Evolutionary conservation across 2,888 invertebrate species (phyloP).

Genomic region (Hypselothyrea guttata): DNA sequence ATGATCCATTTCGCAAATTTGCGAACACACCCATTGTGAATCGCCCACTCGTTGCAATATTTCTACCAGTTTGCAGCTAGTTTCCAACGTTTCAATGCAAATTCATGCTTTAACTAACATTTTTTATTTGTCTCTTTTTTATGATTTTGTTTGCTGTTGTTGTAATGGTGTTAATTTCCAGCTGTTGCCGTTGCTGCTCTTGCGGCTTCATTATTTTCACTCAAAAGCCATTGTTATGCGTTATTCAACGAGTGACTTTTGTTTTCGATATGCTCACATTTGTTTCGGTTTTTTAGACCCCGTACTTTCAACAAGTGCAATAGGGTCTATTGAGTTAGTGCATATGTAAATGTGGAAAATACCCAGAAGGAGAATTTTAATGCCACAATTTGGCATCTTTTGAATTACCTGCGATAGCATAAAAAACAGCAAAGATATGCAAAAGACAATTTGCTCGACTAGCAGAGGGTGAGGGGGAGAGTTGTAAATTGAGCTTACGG

Average conservation of each 20-base stretch:
- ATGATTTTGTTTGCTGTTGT: conserved; percentile 4
- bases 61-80: conserved; percentile 6
- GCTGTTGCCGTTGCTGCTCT: not conserved
- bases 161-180: conserved; percentile 28
- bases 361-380: too few species aligned
- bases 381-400: too few species aligned
- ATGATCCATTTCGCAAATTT: conserved; percentile 19
- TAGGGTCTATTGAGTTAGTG: too few species aligned
- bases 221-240: conserved; percentile 19
- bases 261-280: conserved; percentile 9
- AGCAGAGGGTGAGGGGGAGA: too few species aligned
- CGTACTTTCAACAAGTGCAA: too few species aligned
- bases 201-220: conserved; percentile 12
- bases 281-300: conserved; percentile 11
- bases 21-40: conserved; percentile 6
- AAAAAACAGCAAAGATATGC: too few species aligned
- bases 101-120: conserved; percentile 13
- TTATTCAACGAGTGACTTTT: conserved; percentile 22
- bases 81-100: conserved; percentile 34
- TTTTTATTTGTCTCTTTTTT: not conserved
- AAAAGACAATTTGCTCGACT: too few species aligned
- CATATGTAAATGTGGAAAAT: too few species aligned
- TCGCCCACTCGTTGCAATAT: conserved; percentile 21
- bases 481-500: too few species aligned
- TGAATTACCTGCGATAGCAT: too few species aligned